Evolutionary conservation across 2,113 vertebrate species (phyloP), one percentile per base, ranked within the genome.

Genomic region (Mus pahari): DNA sequence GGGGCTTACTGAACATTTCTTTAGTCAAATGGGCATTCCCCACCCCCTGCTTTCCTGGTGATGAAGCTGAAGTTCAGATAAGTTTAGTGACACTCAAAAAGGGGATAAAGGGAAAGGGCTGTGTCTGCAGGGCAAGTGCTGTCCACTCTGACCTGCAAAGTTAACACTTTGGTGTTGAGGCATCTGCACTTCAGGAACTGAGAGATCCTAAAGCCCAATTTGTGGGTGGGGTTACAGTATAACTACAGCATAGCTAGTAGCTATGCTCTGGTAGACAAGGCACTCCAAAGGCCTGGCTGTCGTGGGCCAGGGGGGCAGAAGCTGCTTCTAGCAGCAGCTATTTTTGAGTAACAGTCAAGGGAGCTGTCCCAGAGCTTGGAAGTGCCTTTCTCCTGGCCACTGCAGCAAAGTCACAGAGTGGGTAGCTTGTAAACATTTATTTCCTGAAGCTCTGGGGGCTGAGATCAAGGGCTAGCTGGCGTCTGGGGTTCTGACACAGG

Each of bases 41-140:
- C 66, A 36, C 68, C 4, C 11, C n/a, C 36, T 68, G 3, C 79
- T 93, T 45, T 83, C 75, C 1, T 62, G 33, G 71, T 4, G 26
- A 86, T 68, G 22, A 94, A 84, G 89, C 9, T 48, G n/a, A 89
- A 62, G 48, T 73, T 91, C 55, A 91, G 42, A 87, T 60, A 77
- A 81, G 39, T 33, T 90, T 48, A 45, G 3, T 48, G 64, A 62
- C 12, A 48, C 78, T 45, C 77, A 92, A 20, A 92, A 20, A 84
- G 53, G 36, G 10, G 74, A 5, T 12, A 36, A 22, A 20, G 1
- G 53, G 86, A 64, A 91, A 78, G 36, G 66, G 19, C 31, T 68
- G 77, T 68, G n/a, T 60, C 48, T 90, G 13, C 33, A 50, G 62
- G 60, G 20, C 71, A 10, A 39, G 31, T 5, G 74, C 88, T 79